A percentile compares a stretch with the other conserved stretches of the same genome.
phyloP scores from a whole-genome alignment of 2,113 vertebrate species.

The Gavialis gangeticus region DNA sequence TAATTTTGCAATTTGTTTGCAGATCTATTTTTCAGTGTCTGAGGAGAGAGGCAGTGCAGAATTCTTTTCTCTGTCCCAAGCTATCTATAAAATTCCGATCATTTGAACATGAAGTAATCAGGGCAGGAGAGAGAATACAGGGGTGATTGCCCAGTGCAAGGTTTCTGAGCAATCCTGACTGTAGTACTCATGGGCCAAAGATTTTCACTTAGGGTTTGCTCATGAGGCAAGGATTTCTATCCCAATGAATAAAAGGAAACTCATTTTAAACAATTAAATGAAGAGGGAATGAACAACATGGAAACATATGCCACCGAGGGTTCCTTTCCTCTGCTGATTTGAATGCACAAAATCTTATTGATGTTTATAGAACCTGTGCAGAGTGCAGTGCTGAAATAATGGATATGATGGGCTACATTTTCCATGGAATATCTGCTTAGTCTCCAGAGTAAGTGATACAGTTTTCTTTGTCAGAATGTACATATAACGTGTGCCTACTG shows the following conservation, averaged over 20 bases:
- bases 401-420: neutral
- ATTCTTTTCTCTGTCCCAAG: neutral
- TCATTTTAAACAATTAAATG: neutral
- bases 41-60: neutral
- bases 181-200: neutral
- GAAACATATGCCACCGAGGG: accelerated
- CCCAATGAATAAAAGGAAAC: neutral
- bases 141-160: neutral
- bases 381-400: neutral
- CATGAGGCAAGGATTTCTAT: neutral
- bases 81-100: neutral
- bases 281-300: neutral
- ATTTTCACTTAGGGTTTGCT: neutral
- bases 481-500: neutral
- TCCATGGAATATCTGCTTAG: neutral
- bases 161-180: neutral
- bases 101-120: neutral
- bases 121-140: neutral
- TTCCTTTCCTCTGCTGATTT: neutral
- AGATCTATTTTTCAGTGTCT: neutral
- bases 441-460: neutral
- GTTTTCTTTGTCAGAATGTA: neutral
- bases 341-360: neutral
- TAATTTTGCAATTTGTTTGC: slow-evolving; percentile 21
- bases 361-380: neutral